phyloP scores from a whole-genome alignment of 1,140 invertebrate genomes.

The Leptinotarsa lineolata region DNA sequence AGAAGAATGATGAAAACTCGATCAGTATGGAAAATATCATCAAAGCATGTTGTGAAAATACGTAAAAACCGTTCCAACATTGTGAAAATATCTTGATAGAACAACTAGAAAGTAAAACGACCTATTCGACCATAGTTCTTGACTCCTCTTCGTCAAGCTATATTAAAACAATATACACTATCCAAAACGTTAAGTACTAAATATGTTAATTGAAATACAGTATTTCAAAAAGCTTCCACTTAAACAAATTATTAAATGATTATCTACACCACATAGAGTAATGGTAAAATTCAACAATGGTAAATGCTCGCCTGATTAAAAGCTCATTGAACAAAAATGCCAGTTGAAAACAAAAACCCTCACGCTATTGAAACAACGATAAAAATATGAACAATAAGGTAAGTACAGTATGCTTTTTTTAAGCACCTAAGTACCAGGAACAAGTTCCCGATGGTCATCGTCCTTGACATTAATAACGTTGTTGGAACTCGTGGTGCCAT shows the following conservation, averaged over 20 bases:
- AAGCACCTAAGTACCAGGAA: neutral
- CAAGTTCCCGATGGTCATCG: constrained; percentile 12
- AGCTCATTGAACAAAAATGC: constrained; percentile 12
- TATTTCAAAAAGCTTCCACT: constrained; percentile 16
- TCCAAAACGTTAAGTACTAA: constrained; percentile 27
- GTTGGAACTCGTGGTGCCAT: constrained; percentile 99
- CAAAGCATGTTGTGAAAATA: too few relatives aligned
- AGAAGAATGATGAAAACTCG: constrained; percentile 11
- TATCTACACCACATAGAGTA: constrained; percentile 21
- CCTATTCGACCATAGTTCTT: constrained; percentile 8
- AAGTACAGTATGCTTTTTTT: constrained; percentile 3
- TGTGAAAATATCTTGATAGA: too few relatives aligned
- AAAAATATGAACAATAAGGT: constrained; percentile 25
- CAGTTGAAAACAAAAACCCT: neutral
- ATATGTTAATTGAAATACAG: constrained; percentile 20
- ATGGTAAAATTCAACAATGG: constrained; percentile 24
- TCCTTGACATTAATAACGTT: constrained; percentile 71
- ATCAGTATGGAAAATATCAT: too few relatives aligned
- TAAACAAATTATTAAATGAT: constrained; percentile 10
- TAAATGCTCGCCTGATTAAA: constrained; percentile 5
- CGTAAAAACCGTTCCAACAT: too few relatives aligned
- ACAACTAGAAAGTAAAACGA: neutral
- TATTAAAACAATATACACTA: constrained; percentile 30
- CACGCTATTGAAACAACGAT: neutral
- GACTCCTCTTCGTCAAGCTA: constrained; percentile 20